Percentiles rank a stretch among this genome's conserved stretches.
Evolutionary conservation across 2,797 vertebrate species (phyloP).

Genomic region (Masticophis lateralis): DNA sequence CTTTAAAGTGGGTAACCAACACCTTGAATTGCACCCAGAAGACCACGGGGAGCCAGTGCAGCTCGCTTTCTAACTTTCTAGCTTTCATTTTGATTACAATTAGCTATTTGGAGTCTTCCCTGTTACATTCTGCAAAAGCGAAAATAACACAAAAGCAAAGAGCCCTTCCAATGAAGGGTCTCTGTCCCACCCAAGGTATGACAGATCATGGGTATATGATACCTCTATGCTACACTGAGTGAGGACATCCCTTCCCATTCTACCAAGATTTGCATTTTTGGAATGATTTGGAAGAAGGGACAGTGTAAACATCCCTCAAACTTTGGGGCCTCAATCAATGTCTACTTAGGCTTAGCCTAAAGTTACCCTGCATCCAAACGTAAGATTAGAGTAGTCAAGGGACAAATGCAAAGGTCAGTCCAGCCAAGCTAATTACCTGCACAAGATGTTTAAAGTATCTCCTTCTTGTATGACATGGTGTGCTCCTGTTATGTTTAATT

Average conservation of each 20-base stretch:
- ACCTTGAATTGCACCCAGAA: no score
- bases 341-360: not conserved
- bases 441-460: conserved; percentile 84
- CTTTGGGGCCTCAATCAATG: not conserved
- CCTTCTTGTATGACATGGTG: conserved; percentile 83
- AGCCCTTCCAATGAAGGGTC: conserved; percentile 5
- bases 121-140: conserved; percentile 64
- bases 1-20: no score
- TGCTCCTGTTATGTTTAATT: conserved; percentile 79
- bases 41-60: no score
- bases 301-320: not conserved
- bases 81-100: conserved; percentile 54
- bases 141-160: conserved; percentile 3
- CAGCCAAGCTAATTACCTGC: conserved; percentile 81
- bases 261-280: not conserved
- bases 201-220: not conserved
- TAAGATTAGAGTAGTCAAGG: conserved; percentile 33
- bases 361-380: not conserved
- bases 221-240: not conserved
- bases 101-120: conserved; percentile 51
- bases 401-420: conserved; percentile 21
- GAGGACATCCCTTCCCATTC: not conserved
- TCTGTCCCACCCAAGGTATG: conserved; percentile 12
- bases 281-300: not conserved
- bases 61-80: conserved; percentile 32